phyloP scores from a whole-genome alignment of 2,113 vertebrate species.

The Lophius piscatorius region DNA sequence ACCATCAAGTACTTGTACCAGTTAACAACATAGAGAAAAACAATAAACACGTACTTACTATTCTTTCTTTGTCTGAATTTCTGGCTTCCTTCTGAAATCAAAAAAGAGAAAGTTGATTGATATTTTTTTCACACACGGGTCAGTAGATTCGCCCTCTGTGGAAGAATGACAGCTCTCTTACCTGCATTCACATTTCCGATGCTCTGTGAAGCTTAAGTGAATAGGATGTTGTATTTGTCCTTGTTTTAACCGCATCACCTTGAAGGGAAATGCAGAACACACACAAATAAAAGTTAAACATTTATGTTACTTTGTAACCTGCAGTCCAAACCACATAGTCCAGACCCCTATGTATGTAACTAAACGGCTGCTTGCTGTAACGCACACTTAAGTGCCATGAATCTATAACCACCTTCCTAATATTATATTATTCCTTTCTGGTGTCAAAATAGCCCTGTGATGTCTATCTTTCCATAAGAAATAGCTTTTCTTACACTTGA shows the following conservation, averaged over 20 bases:
- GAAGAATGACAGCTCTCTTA: constrained; percentile 35
- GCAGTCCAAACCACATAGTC: constrained; percentile 6
- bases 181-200: constrained; percentile 75
- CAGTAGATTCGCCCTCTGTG: no score
- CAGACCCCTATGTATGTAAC: not conserved
- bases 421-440: no score
- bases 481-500: no score
- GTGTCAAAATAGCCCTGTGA: no score
- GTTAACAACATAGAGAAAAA: not conserved
- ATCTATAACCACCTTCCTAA: no score
- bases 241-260: constrained; percentile 68
- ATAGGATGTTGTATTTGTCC: constrained; percentile 48
- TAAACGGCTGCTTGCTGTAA: not conserved
- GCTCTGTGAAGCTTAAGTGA: constrained; percentile 73
- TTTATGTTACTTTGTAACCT: not conserved
- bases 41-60: constrained; percentile 84
- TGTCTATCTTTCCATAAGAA: no score
- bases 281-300: not conserved
- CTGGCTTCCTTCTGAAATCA: constrained; percentile 88
- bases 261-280: constrained; percentile 31
- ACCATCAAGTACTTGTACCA: not conserved
- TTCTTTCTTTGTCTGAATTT: constrained; percentile 85
- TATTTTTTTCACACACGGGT: not conserved
- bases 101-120: not conserved
- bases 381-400: no score